These are phyloP conservation scores for Cheirogaleus medius DNA, from an alignment of 2,113 vertebrate species.

Conservation along the genomic window DNA sequence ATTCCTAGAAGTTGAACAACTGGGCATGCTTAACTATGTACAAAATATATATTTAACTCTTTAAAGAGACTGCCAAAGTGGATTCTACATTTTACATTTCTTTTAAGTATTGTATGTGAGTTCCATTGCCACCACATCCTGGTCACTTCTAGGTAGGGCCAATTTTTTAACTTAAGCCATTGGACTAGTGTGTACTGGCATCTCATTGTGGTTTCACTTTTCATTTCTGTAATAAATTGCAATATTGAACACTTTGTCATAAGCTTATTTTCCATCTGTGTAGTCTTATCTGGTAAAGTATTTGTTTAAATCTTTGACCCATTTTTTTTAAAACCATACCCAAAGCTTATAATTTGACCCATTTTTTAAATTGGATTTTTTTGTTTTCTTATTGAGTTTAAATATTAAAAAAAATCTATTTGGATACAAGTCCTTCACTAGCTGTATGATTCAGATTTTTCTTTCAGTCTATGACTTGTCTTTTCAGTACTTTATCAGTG, in stretches of 20 bases:
- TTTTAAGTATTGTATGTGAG: background rate
- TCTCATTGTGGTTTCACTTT: constrained; percentile 1
- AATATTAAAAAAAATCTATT: background rate
- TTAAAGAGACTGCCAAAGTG: background rate
- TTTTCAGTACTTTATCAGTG: background rate
- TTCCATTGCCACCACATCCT: background rate
- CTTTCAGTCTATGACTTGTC: background rate
- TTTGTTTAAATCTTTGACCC: background rate
- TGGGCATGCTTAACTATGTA: background rate
- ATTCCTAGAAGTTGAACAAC: background rate
- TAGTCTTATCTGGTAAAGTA: constrained; percentile 1
- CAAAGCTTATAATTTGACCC: background rate
- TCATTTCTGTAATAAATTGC: background rate
- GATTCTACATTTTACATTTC: background rate
- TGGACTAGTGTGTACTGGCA: background rate
- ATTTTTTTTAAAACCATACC: background rate
- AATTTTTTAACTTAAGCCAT: background rate
- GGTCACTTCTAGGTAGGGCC: background rate
- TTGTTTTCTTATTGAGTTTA: background rate
- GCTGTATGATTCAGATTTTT: background rate
- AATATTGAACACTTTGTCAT: background rate
- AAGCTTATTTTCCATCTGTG: background rate
- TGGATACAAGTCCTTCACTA: background rate
- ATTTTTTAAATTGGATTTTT: background rate
- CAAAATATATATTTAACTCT: background rate